Evolutionary conservation across 2,797 vertebrate species (phyloP).

Genomic region (Podarcis lilfordi): DNA sequence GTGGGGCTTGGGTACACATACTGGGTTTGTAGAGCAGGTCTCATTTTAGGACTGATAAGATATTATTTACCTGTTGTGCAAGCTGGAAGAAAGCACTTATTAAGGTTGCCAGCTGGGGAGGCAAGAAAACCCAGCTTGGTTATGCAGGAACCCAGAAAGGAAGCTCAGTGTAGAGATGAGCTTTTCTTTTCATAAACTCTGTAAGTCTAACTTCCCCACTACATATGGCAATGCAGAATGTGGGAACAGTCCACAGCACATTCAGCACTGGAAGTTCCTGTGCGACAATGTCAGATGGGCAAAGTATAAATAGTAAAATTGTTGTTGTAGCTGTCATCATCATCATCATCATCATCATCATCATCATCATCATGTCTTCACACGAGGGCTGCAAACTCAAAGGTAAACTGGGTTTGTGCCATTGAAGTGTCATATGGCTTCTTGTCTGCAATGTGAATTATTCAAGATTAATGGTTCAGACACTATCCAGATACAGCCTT

Average conservation of each 20-base stretch:
- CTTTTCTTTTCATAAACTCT: neutral
- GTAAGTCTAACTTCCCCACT: neutral
- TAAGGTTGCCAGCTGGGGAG: neutral
- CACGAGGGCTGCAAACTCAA: neutral
- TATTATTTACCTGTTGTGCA: no score
- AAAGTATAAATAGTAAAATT: no score
- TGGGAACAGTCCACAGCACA: neutral
- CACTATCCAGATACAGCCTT: neutral
- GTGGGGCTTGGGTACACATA: no score
- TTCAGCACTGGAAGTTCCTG: neutral
- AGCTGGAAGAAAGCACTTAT: neutral
- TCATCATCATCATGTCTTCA: neutral
- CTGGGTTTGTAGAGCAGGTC: no score
- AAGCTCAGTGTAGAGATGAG: neutral
- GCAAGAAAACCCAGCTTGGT: neutral
- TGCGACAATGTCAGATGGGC: neutral
- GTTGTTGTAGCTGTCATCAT: no score
- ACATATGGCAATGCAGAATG: neutral
- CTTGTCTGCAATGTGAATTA: neutral
- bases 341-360: no score
- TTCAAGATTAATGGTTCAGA: neutral
- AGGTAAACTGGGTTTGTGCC: neutral
- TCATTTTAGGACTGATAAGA: no score
- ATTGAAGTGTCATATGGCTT: neutral
- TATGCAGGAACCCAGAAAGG: neutral